Conservation (phyloP, 37 sponge, comb jelly and placozoan species). For the Spongilla lacustris region DNA sequence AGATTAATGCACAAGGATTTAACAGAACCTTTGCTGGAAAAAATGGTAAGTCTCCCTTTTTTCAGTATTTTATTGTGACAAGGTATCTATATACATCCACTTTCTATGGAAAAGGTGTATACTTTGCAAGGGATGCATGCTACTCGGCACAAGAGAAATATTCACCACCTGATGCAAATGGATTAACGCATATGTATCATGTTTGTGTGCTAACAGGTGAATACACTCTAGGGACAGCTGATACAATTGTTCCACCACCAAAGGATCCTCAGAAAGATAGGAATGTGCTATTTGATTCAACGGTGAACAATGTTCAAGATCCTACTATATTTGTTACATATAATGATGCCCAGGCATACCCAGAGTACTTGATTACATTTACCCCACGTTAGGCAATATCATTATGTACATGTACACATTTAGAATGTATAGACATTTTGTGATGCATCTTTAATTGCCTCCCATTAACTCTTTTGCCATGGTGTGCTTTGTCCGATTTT, state of each 20-base stretch:
- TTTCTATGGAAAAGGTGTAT: slow-evolving; percentile 45
- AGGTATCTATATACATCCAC: slow-evolving; percentile 26
- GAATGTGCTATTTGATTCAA: slow-evolving; percentile 55
- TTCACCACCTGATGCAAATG: slow-evolving; percentile 53
- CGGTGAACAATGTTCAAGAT: slow-evolving; percentile 46
- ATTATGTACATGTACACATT: too few species aligned
- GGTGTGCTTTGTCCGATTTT: too few species aligned
- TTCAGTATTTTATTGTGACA: too few species aligned
- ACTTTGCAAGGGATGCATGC: slow-evolving; percentile 70
- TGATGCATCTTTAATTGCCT: too few species aligned
- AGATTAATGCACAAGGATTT: slow-evolving; percentile 65
- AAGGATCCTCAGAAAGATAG: slow-evolving; percentile 20
- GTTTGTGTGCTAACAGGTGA: slow-evolving; percentile 59
- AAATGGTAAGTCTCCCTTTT: slow-evolving; percentile 40
- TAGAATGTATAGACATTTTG: too few species aligned
- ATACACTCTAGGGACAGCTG: slow-evolving; percentile 22
- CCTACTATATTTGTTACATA: slow-evolving; percentile 77
- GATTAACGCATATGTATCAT: slow-evolving; percentile 48
- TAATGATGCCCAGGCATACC: slow-evolving; percentile 72
- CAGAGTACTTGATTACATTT: slow-evolving; percentile 70
- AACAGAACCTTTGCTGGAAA: slow-evolving; percentile 76
- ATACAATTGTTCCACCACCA: slow-evolving; percentile 48
- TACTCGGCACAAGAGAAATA: slow-evolving; percentile 56
- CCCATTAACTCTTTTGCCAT: too few species aligned
- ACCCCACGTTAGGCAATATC: too few species aligned